Evolutionary conservation across 1,140 invertebrate genomes (phyloP).

Genomic region (Zaprionus capensis): DNA sequence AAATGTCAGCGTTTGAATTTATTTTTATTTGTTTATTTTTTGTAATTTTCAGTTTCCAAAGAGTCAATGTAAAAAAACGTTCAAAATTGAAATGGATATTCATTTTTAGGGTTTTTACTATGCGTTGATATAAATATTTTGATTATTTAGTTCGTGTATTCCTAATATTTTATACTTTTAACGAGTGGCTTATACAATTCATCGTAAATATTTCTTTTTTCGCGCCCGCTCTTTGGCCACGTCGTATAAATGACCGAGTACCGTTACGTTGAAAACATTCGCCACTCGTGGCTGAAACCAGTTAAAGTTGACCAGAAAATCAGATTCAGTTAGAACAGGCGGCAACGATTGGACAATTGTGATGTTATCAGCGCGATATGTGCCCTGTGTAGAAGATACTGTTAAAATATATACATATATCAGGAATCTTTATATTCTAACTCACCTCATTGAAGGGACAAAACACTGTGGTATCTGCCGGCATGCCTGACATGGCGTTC

Average conservation of each 20-base stretch:
- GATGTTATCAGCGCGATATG: conserved; percentile 44
- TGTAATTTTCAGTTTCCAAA: too few relatives aligned
- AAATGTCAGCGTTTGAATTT: too few relatives aligned
- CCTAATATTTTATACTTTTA: too few relatives aligned
- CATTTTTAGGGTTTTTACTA: too few relatives aligned
- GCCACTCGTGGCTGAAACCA: conserved; percentile 52
- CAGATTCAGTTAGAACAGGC: conserved; percentile 50
- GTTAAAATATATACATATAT: neutral
- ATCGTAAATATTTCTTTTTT: conserved; percentile 50
- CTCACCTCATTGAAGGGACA: conserved; percentile 56
- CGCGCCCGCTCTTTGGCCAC: conserved; percentile 42
- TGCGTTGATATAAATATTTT: too few relatives aligned
- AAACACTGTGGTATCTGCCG: conserved; percentile 10
- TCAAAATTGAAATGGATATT: too few relatives aligned
- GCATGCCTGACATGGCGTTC: conserved; percentile 26
- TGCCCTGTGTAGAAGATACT: conserved; percentile 24
- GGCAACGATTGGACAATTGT: conserved; percentile 48
- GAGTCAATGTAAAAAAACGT: too few relatives aligned
- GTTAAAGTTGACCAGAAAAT: conserved; percentile 43
- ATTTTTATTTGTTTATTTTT: too few relatives aligned
- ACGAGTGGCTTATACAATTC: too few relatives aligned
- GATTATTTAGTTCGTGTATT: too few relatives aligned
- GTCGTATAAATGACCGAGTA: conserved; percentile 42
- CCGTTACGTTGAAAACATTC: conserved; percentile 43
- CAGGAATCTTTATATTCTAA: neutral